Evolutionary conservation across 1,140 invertebrate species (phyloP).

Genomic region (Drosophila oshimai): DNA sequence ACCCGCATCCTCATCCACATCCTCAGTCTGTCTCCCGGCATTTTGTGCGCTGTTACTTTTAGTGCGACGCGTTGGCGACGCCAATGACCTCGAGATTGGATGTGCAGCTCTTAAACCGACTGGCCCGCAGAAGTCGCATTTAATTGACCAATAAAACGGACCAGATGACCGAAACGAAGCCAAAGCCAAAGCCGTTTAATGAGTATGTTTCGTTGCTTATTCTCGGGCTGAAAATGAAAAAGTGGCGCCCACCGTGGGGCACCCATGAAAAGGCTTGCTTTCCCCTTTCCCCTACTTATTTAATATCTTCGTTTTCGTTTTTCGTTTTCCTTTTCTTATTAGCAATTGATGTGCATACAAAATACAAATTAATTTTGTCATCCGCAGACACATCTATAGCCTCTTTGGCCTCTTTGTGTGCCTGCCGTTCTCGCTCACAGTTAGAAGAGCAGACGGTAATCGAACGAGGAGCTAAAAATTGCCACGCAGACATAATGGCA

Average conservation of each 20-base stretch:
- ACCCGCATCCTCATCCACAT: not conserved
- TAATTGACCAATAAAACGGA: constrained; percentile 38
- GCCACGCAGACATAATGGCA: constrained; percentile 40
- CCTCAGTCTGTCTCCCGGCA: not conserved
- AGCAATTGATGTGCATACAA: constrained; percentile 47
- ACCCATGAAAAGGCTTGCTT: not conserved
- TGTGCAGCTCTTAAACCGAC: constrained; percentile 29
- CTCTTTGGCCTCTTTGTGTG: constrained; percentile 3
- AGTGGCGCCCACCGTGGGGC: not conserved
- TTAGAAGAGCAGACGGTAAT: not conserved
- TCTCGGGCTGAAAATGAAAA: not conserved
- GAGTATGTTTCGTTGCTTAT: not conserved
- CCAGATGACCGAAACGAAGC: constrained; percentile 10
- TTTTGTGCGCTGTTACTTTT: constrained; percentile 30
- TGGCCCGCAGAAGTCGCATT: constrained; percentile 21
- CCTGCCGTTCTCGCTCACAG: not conserved
- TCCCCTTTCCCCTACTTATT: not conserved
- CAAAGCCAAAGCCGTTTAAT: constrained; percentile 12
- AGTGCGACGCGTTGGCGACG: constrained; percentile 24
- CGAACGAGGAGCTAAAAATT: constrained; percentile 14
- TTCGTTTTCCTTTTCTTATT: constrained; percentile 17
- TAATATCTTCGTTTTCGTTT: not conserved
- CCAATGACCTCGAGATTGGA: constrained; percentile 36
- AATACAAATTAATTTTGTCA: constrained; percentile 60
- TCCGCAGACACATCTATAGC: constrained; percentile 17